Base-by-base conservation (phyloP, 2,888 invertebrate species). In the Laothoe populi region DNA sequence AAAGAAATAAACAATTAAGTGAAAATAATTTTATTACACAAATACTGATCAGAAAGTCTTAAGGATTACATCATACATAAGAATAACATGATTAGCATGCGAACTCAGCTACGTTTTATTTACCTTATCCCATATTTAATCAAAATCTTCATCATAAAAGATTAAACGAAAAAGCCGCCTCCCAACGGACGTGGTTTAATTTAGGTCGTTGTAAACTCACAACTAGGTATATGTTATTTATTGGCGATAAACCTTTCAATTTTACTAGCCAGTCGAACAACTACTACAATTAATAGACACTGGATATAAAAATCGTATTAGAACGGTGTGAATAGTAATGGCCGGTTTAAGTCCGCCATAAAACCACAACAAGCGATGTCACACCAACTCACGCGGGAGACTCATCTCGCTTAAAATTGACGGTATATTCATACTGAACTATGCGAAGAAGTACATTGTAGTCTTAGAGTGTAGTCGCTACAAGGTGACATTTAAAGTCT, bases 311-410 rank as follows among this genome's bases (percentile, higher is more conserved):
- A 88, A 83, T 83, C 81, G 83, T 83, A 86, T 86, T 83, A 86
- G 81, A 84, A 81, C 79, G 77, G 81, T 83, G 84, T 87, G 86
- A 87, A 89, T 87, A 77, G 83, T 85, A 85, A 87, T 83, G 76
- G 79, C 73, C 76, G 69, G 77, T 87, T 88, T 88, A 89, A 84
- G 72, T 77, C 63, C 64, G 68, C 78, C 72, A 84, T 89, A 87
- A 88, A 90, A 78, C 74, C 78, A 82, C 81, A 81, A 85, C 84
- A 84, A 81, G 81, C 77, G 66, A 78, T 80, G 82, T 85, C 83
- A 78, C 81, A 76, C 76, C 72, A 77, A 80, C 77, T 79, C 78
- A 77, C 70, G 67, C 64, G 48, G 70, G 73, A 76, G 75, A 71
- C 78, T 71, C 74, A 67, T 75, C 78, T 74, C 72, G 16, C 24